Conservation (phyloP, 2,888 invertebrate species). For the Rhagonycha lutea region DNA sequence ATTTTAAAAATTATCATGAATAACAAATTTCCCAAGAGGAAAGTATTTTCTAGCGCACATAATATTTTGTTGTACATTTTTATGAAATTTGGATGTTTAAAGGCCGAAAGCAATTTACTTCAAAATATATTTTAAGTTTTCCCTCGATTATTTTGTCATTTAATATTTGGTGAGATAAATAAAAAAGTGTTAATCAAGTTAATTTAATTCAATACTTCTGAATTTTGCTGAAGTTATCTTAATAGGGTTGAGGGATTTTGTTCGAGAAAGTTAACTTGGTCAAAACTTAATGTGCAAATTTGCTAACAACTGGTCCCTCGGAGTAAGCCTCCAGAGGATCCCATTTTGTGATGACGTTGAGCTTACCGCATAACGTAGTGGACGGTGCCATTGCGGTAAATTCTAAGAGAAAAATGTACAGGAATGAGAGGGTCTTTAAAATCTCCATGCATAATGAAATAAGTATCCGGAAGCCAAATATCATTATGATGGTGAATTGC, state of each 20-base stretch:
- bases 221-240: background rate
- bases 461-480: constrained; percentile 93
- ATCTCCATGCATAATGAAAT: constrained; percentile 96
- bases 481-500: constrained; percentile 91
- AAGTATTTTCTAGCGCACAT: background rate
- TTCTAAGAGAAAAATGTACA: constrained; percentile 89
- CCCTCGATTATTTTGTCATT: background rate
- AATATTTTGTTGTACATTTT: background rate
- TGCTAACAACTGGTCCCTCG: background rate
- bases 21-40: background rate
- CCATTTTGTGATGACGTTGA: background rate
- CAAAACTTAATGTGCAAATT: background rate
- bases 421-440: constrained; percentile 93
- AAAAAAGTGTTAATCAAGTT: background rate
- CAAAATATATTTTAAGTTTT: background rate
- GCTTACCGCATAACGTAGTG: constrained; percentile 86
- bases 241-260: background rate
- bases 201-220: background rate
- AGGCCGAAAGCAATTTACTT: background rate
- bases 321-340: background rate
- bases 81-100: background rate
- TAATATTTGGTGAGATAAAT: background rate
- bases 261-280: background rate
- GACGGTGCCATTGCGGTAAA: constrained; percentile 91
- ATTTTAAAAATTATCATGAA: background rate